These are phyloP conservation scores for Thalassarche chlororhynchos DNA, from an alignment of 2,113 vertebrate species.

Conservation along the genomic window DNA sequence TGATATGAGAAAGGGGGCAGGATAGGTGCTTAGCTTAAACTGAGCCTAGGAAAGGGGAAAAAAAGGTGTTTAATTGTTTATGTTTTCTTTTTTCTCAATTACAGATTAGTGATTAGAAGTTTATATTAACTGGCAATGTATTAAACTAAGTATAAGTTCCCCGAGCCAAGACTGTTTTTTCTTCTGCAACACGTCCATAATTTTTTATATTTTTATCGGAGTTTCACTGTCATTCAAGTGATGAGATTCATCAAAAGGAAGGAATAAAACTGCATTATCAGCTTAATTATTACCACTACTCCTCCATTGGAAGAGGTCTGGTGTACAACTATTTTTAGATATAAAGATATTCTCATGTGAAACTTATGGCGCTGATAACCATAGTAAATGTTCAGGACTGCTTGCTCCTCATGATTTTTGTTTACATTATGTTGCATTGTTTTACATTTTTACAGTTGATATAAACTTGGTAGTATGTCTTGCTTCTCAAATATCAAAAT, in stretches of 20 bases:
- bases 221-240: neutral
- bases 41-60: neutral
- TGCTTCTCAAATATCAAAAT: neutral
- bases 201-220: neutral
- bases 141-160: neutral
- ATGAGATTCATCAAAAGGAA: neutral
- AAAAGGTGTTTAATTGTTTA: neutral
- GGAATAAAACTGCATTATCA: neutral
- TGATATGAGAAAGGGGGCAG: neutral
- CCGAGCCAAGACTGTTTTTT: neutral
- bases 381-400: neutral
- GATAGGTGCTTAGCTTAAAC: neutral
- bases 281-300: neutral
- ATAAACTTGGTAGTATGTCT: neutral
- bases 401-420: neutral
- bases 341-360: neutral
- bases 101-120: neutral
- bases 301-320: neutral
- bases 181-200: neutral
- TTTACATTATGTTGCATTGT: neutral
- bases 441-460: neutral
- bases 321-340: neutral
- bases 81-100: neutral
- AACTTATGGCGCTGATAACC: neutral
- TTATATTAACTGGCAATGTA: neutral